These are phyloP conservation scores for Brachionichthys hirsutus DNA, from an alignment of 2,113 vertebrate species.

Conservation along the genomic window DNA sequence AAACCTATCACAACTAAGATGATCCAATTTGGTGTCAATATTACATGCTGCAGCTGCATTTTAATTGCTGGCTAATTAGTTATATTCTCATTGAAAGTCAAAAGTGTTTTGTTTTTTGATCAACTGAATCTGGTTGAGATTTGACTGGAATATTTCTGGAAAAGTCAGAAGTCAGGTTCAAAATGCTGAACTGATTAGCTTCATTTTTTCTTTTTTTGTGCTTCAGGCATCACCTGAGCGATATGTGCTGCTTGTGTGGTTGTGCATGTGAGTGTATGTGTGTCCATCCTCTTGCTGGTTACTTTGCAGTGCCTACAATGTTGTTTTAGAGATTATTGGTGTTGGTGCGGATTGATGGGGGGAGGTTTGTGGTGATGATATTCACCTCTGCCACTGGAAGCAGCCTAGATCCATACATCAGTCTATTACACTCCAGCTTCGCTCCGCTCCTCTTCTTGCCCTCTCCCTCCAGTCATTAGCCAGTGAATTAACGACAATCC, in stretches of 20 bases:
- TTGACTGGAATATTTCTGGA: too few relatives aligned
- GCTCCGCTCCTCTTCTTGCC: slow-evolving; percentile 68
- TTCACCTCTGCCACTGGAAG: slow-evolving; percentile 97
- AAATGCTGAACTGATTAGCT: too few relatives aligned
- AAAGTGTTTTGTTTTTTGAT: too few relatives aligned
- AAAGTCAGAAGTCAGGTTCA: too few relatives aligned
- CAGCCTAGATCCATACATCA: slow-evolving; percentile 92
- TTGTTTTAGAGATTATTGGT: slow-evolving; percentile 4
- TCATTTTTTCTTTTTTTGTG: too few relatives aligned
- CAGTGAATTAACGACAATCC: slow-evolving; percentile 98
- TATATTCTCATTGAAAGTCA: too few relatives aligned
- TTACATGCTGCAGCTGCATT: too few relatives aligned
- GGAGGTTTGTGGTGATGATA: slow-evolving; percentile 79
- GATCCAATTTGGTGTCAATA: neutral
- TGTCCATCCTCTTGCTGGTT: neutral
- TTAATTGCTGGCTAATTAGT: too few relatives aligned
- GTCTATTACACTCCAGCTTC: slow-evolving; percentile 85
- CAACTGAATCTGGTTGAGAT: too few relatives aligned
- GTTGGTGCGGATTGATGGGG: slow-evolving; percentile 12
- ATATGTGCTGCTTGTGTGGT: neutral
- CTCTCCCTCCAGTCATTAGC: slow-evolving; percentile 92
- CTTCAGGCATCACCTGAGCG: neutral
- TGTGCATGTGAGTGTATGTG: neutral
- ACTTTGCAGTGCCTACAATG: slow-evolving; percentile 9
- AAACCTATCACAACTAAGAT: neutral